Evolutionary conservation across 2,888 invertebrate genomes (phyloP), one percentile per base, ranked within the genome.

Genomic region (Hyppa rectilinea): DNA sequence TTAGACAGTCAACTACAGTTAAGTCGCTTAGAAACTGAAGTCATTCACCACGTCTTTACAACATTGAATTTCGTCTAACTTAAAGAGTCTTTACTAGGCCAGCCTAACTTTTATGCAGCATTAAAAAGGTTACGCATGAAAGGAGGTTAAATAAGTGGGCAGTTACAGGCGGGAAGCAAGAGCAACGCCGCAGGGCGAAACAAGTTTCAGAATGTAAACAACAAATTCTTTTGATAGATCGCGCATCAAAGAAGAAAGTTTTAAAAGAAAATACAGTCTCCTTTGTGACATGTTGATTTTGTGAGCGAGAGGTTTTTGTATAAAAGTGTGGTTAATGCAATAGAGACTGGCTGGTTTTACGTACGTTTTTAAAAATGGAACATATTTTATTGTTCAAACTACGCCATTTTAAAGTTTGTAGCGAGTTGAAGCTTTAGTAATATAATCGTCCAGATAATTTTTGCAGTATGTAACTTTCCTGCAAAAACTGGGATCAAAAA

Each of bases 201-300:
- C 62, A 81, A 75, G 75, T 78, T 66, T 38, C 58, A 52, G 59
- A 74, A 63, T 62, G 78, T 73, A 83, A 79, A 80, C 79, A 84
- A 76, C 75, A 78, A n/a, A 83, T 82, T 82, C 85, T 82, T 81
- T 82, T 85, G 82, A 85, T 81, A 82, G 73, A 75, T 76, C 78
- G 45, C 49, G 64, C 71, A 55, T 75, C 78, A 85, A 84, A 83
- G 80, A 66, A 31, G 45, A 23, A 62, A 64, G 17, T 81, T 63
- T 68, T 66, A 45, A 72, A 78, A 78, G 82, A 75, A 82, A 75
- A 85, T 80, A 73, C 59, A 71, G 52, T 69, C 55, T 55, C 69
- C 63, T 75, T 75, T 75, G 76, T 81, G 75, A 75, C 78, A 75
- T 78, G 74, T 77, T 79, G 77, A 80, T 82, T 79, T 79, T 78